Conservation (phyloP, 2,113 vertebrate genomes). For the Columbina picui region DNA sequence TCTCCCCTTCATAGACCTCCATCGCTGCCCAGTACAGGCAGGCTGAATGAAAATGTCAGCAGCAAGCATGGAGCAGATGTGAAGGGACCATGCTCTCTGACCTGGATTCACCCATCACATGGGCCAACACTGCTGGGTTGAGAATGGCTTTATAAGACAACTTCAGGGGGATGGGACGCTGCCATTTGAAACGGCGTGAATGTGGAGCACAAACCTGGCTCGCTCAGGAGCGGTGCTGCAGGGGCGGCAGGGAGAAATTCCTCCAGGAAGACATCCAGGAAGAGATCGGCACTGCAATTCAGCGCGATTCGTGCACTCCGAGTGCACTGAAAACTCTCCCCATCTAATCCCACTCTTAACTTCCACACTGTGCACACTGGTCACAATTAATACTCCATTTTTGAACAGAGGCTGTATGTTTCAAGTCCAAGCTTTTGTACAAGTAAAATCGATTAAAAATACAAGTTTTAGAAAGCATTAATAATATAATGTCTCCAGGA, state of each 20-base stretch:
- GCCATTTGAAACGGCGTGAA: background rate
- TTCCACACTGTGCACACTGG: background rate
- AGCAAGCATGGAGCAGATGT: conserved; percentile 75
- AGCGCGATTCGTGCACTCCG: background rate
- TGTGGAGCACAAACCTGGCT: background rate
- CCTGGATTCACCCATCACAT: conserved; percentile 58
- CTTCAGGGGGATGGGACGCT: conserved; percentile 42
- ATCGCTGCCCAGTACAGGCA: conserved; percentile 71
- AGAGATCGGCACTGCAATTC: background rate
- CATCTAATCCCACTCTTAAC: background rate
- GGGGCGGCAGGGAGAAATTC: background rate
- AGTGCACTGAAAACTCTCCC: background rate
- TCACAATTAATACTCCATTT: background rate
- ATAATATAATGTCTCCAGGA: background rate
- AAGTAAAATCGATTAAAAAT: background rate
- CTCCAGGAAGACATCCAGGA: background rate
- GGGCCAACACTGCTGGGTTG: background rate
- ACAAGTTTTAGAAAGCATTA: background rate
- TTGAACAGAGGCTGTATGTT: background rate
- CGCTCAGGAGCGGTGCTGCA: background rate
- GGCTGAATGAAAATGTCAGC: conserved; percentile 79
- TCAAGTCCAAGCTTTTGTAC: background rate
- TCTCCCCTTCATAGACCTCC: conserved; percentile 76
- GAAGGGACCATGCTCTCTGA: conserved; percentile 66
- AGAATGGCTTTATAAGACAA: background rate